Evolutionary conservation across 2,888 invertebrate genomes (phyloP), one percentile per base, ranked within the genome.

Genomic region (Patella pellucida): DNA sequence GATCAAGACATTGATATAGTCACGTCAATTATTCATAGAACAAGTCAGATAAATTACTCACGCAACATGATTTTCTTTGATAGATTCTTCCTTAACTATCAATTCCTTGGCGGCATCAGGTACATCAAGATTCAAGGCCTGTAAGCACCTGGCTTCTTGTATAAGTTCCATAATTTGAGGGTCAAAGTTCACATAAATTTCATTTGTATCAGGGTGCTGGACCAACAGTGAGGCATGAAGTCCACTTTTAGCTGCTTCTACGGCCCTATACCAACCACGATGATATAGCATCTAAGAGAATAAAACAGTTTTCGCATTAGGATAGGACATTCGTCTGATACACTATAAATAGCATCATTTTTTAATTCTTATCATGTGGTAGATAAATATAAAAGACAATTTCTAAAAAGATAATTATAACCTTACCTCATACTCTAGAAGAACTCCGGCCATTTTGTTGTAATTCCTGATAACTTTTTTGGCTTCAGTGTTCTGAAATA

Each of bases 141-240:
- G 82, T 72, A 92, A 82, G 78, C 89, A 90, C 78, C 89, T 90
- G 9, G 91, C 89, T 78, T 92, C 92, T 80, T 90, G 88, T 23
- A 91, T 88, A 73, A 92, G 81, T 76, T 91, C 90, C 68, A 90
- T 83, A 50, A 92, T 87, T 78, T 88, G 88, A 4, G 88, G 86
- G 84, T 91, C 91, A 85, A 90, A 91, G 87, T 92, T 92, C 54
- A 91, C 90, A 78, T 83, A 88, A 50, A 89, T 83, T 71, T 88
- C 85, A 31, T 82, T 83, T 4, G 89, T 85, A 54, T 90, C 90
- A 23, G 90, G 89, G 78, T 91, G 88, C n/a, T 94, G 62, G 15
- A 95, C 93, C 92, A 97, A 84, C 41, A 91, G 84, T 2, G 91
- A 88, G 19, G 91, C 86, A 75, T 87, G 84, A 23, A 91, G 86